These are phyloP conservation scores for Psettodes erumei DNA, from an alignment of 2,113 vertebrate genomes.

Conservation along the genomic window DNA sequence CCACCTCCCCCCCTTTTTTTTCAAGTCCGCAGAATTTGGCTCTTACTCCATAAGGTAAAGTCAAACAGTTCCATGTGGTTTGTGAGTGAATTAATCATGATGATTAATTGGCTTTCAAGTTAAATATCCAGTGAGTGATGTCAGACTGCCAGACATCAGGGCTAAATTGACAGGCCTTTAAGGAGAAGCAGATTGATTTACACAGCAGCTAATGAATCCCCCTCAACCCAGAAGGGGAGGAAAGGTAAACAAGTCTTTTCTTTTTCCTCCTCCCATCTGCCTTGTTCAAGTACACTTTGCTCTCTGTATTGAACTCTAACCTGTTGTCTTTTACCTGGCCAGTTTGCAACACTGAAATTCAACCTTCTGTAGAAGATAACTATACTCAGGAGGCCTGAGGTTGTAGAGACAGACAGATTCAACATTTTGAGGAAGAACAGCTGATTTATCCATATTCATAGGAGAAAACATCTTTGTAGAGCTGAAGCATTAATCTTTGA, in stretches of 20 bases:
- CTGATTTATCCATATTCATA: neutral
- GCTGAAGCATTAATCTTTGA: neutral
- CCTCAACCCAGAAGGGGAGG: conserved; percentile 77
- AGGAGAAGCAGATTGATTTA: conserved; percentile 86
- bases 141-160: conserved; percentile 83
- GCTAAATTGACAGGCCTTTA: conserved; percentile 85
- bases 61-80: conserved; percentile 83
- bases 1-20: too few relatives aligned
- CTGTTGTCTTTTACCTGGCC: conserved; percentile 42
- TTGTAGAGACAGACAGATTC: too few relatives aligned
- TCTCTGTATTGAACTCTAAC: conserved; percentile 53
- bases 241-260: conserved; percentile 81
- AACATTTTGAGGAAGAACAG: neutral
- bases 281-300: conserved; percentile 49
- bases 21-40: conserved; percentile 47
- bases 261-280: conserved; percentile 64
- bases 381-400: too few relatives aligned
- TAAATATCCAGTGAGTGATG: conserved; percentile 85
- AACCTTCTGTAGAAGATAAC: too few relatives aligned
- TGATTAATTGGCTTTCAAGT: conserved; percentile 87
- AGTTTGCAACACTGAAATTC: conserved; percentile 33
- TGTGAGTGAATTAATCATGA: conserved; percentile 86
- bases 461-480: neutral
- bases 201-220: conserved; percentile 84
- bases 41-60: conserved; percentile 72